Base-by-base conservation (phyloP, 1,140 invertebrate species). In the Asbolus verrucosus region DNA sequence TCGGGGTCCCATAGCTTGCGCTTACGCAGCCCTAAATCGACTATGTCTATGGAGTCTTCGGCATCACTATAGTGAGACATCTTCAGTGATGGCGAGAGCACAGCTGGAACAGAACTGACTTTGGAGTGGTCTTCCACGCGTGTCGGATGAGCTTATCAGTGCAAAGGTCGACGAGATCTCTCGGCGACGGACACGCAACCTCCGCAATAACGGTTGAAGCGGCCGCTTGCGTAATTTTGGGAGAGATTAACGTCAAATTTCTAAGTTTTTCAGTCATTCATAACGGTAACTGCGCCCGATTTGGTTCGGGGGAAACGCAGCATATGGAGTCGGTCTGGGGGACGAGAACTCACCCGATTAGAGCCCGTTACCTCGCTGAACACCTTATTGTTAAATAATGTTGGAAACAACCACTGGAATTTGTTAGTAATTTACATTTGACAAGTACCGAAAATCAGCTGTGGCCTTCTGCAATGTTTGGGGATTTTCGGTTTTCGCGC, bases 1-100 rank as follows among this genome's bases (percentile, higher is more conserved):
- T 87, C 85, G 39, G 84, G 84, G 70, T 86, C 85, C 85, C 85
- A 86, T 76, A 83, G 78, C 77, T 85, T 85, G 62, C 85, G 80
- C 65, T 85, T 84, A 66, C 86, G 81, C 63, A 87, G 74, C 19
- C 83, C 83, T 13, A 69, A 24, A 65, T 76, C 73, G n/a, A 70
- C 67, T 38, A 76, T 79, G 54, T 83, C 84, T 50, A 77, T 72
- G 5, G 80, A 80, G 43, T 81, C 79, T 59, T 79, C 79, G 6
- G 79, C 80, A 70, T 81, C 79, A 67, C 79, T 80, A 67, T 81
- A 81, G 71, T 81, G 77, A 16, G 78, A 81, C 74, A 79, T 79
- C 39, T 11, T 38, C 39, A 16, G 3, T 43, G 13, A 5, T 54
- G 18, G 2, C 46, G 6, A 11, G 16, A 54, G n/a, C 46, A 54